Conservation (phyloP, 2,797 vertebrate species). For the Limnodromus scolopaceus region DNA sequence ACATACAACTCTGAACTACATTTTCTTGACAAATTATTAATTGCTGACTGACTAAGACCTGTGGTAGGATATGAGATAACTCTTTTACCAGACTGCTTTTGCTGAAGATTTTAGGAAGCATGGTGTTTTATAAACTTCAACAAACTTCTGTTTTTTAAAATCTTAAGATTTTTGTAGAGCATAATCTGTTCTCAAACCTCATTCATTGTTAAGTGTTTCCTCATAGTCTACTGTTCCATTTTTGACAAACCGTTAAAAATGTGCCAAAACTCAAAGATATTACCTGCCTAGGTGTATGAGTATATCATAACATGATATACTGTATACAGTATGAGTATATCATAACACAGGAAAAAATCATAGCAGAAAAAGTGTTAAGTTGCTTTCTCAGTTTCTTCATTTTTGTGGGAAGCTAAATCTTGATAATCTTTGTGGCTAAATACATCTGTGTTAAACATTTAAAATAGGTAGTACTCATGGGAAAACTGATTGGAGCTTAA, state of each 20-base stretch:
- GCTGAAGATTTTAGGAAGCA: not conserved
- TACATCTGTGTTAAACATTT: constrained; percentile 75
- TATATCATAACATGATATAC: constrained; percentile 38
- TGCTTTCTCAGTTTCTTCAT: constrained; percentile 70
- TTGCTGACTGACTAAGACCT: not conserved
- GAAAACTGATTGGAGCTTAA: constrained; percentile 80
- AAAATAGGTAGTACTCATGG: constrained; percentile 74
- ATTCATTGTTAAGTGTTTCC: constrained; percentile 68
- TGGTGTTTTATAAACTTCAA: not conserved
- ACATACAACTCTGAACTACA: not conserved
- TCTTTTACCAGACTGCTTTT: not conserved
- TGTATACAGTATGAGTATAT: no score
- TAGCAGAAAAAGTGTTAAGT: constrained; percentile 59
- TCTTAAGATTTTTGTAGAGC: constrained; percentile 11
- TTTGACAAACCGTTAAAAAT: constrained; percentile 77
- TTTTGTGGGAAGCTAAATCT: constrained; percentile 67
- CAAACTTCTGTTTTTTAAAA: not conserved
- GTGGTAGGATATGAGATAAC: not conserved
- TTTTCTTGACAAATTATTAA: not conserved
- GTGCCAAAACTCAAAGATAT: constrained; percentile 72
- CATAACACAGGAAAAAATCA: constrained; percentile 19
- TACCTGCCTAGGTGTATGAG: constrained; percentile 53
- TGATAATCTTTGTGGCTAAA: constrained; percentile 74
- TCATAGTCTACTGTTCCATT: constrained; percentile 73
- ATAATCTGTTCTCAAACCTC: constrained; percentile 37